phyloP scores from a whole-genome alignment of 2,113 vertebrate species.

The Pseudonaja textilis region DNA sequence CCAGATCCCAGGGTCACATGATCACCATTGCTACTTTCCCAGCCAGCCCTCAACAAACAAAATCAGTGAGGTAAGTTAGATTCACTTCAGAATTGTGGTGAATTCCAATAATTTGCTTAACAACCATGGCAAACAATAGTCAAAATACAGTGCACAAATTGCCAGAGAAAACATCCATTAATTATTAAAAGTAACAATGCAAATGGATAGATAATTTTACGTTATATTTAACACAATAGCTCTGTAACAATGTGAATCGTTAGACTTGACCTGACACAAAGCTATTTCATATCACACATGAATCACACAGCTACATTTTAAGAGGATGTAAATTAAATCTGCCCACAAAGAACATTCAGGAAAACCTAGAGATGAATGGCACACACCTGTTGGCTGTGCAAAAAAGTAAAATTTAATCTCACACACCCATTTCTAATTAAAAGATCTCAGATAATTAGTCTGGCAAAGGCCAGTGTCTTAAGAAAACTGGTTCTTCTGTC shows the following conservation, averaged over 20 bases:
- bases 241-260: neutral
- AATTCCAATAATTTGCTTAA: neutral
- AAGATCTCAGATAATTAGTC: neutral
- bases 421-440: neutral
- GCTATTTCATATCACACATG: neutral
- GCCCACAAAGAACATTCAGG: neutral
- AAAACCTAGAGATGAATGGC: neutral
- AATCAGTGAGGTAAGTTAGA: neutral
- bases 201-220: neutral
- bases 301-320: neutral
- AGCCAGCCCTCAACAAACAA: neutral
- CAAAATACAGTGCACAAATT: neutral
- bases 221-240: neutral
- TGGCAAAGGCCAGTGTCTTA: neutral
- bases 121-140: neutral
- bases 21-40: neutral
- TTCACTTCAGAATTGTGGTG: neutral
- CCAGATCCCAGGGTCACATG: neutral
- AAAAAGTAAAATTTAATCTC: neutral
- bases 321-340: neutral
- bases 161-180: neutral
- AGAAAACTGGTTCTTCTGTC: neutral
- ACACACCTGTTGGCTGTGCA: neutral
- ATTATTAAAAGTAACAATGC: neutral
- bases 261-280: neutral